Evolutionary conservation across 1,140 invertebrate species (phyloP).

Genomic region (Paracyclopina nana): DNA sequence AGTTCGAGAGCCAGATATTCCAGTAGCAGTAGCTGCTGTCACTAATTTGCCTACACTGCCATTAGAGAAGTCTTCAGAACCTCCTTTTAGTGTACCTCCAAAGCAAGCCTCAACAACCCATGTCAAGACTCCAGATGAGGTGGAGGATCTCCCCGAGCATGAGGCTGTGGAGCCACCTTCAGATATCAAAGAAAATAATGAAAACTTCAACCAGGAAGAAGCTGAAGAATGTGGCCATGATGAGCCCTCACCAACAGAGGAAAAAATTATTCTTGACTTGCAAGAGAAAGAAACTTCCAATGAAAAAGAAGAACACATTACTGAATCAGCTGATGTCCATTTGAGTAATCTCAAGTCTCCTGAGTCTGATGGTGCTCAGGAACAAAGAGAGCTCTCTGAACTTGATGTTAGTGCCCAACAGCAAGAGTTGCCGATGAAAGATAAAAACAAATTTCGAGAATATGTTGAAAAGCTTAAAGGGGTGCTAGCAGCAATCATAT

Average conservation of each 20-base stretch:
- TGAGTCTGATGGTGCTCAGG: constrained; percentile 8
- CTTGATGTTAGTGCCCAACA: too few species aligned
- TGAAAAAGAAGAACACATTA: constrained; percentile 12
- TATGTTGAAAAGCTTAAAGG: too few species aligned
- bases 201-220: constrained; percentile 14
- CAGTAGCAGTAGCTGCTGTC: background rate
- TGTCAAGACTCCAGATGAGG: constrained; percentile 24
- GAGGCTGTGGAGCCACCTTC: constrained; percentile 16
- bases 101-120: background rate
- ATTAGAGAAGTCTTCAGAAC: constrained; percentile 4
- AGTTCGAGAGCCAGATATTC: constrained; percentile 19
- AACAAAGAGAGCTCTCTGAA: constrained; percentile 12
- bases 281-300: constrained; percentile 15
- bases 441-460: too few species aligned
- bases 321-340: constrained; percentile 18
- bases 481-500: too few species aligned
- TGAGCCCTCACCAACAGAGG: too few species aligned
- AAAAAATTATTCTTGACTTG: constrained; percentile 17
- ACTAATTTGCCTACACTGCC: constrained; percentile 1
- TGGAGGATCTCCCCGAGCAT: constrained; percentile 23
- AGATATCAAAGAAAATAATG: background rate
- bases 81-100: background rate
- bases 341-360: too few species aligned
- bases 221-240: too few species aligned
- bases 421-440: too few species aligned